These are phyloP conservation scores for Myiotriccus ornatus DNA, from an alignment of 2,797 vertebrate species.

Conservation along the genomic window DNA sequence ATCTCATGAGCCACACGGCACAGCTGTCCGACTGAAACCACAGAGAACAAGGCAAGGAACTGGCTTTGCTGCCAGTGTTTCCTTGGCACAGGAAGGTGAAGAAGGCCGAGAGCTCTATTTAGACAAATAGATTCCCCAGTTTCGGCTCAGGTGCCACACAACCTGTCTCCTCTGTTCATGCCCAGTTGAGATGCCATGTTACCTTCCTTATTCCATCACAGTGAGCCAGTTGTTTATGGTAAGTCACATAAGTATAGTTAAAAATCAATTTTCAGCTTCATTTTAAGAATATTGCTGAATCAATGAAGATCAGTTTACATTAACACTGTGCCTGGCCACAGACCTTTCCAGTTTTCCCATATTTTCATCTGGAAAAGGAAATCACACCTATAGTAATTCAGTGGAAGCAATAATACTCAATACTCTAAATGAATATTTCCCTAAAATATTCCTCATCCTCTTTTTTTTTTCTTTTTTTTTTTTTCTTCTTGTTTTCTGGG, in stretches of 20 bases:
- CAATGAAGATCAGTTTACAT: neutral
- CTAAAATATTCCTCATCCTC: rapidly evolving
- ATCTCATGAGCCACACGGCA: neutral
- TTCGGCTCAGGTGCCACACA: neutral
- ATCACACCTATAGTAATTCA: neutral
- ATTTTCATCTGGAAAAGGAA: neutral
- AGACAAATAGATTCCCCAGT: neutral
- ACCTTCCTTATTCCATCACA: neutral
- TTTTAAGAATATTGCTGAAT: neutral
- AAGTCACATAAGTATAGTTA: neutral
- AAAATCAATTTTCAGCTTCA: neutral
- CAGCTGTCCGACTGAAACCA: neutral
- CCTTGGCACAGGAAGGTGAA: neutral
- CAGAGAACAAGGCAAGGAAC: neutral
- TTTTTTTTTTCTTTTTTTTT: rapidly evolving
- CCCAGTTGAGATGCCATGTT: neutral
- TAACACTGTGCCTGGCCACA: neutral
- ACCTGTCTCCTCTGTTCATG: neutral
- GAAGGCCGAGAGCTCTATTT: neutral
- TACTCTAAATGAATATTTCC: neutral
- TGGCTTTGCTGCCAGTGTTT: neutral
- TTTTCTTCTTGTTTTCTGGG: neutral
- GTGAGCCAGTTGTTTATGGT: neutral
- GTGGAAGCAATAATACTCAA: neutral
- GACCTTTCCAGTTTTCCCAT: neutral